Percentiles rank a stretch among this genome's conserved stretches.
phyloP scores from a whole-genome alignment of 2,113 vertebrate species.

The Sterna hirundo region DNA sequence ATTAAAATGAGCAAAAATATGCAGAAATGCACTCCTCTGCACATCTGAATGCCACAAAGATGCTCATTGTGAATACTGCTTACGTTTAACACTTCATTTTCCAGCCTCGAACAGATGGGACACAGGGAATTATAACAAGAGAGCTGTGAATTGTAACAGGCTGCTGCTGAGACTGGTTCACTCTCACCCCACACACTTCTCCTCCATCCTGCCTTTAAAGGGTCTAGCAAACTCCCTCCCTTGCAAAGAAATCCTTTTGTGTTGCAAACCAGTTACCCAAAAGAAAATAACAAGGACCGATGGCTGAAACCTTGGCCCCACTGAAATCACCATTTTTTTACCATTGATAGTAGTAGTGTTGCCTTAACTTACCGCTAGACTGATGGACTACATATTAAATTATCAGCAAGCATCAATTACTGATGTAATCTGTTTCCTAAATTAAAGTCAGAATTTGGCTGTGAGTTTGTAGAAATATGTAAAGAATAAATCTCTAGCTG shows the following conservation, averaged over 20 bases:
- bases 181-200: not conserved
- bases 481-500: not conserved
- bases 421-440: not conserved
- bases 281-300: not conserved
- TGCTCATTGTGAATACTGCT: not conserved
- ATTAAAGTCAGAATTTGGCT: not conserved
- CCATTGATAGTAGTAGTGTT: rapidly evolving
- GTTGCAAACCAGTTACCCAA: not conserved
- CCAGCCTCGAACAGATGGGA: not conserved
- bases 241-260: not conserved
- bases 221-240: not conserved
- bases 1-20: not conserved
- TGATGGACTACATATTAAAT: not conserved
- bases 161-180: not conserved
- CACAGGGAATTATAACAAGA: not conserved
- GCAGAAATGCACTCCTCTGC: not conserved
- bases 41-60: not conserved
- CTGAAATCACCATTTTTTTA: not conserved
- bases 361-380: not conserved
- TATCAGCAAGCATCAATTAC: not conserved
- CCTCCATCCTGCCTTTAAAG: not conserved
- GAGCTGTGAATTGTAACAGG: not conserved
- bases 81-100: not conserved
- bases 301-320: not conserved
- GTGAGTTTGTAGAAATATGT: not conserved